These are phyloP conservation scores for Sternotherus odoratus DNA, from an alignment of 2,797 vertebrate genomes.

Conservation along the genomic window DNA sequence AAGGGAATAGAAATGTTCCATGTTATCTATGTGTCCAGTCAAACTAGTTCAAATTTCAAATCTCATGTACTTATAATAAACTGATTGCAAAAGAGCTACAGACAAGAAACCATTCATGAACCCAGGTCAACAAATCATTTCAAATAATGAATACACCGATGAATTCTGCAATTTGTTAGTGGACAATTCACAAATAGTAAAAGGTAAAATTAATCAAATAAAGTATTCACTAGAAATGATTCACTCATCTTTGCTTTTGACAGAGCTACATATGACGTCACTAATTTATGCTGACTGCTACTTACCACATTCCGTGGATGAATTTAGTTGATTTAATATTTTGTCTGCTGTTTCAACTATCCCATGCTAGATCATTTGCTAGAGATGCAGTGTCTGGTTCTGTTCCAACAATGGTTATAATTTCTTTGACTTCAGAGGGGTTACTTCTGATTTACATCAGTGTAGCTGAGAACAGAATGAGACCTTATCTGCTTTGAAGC, in stretches of 20 bases:
- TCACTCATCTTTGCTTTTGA: background rate
- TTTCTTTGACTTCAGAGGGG: background rate
- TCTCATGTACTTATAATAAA: background rate
- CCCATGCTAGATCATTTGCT: background rate
- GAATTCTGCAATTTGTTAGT: background rate
- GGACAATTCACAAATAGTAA: background rate
- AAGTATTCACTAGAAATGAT: background rate
- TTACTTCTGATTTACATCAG: background rate
- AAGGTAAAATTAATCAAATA: background rate
- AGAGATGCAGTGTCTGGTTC: background rate
- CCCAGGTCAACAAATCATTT: background rate
- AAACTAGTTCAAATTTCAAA: background rate
- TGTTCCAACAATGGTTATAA: background rate
- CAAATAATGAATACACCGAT: background rate
- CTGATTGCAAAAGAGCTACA: background rate
- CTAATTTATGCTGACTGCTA: background rate
- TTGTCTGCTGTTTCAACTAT: background rate
- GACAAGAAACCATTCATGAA: background rate
- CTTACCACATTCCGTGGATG: background rate
- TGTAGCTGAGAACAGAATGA: background rate
- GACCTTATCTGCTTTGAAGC: background rate
- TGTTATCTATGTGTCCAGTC: background rate
- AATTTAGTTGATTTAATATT: background rate
- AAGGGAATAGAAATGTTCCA: background rate
- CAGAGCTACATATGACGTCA: background rate